Base-by-base conservation (phyloP, 2,797 vertebrate species). In the Sebastes baramenuke region DNA sequence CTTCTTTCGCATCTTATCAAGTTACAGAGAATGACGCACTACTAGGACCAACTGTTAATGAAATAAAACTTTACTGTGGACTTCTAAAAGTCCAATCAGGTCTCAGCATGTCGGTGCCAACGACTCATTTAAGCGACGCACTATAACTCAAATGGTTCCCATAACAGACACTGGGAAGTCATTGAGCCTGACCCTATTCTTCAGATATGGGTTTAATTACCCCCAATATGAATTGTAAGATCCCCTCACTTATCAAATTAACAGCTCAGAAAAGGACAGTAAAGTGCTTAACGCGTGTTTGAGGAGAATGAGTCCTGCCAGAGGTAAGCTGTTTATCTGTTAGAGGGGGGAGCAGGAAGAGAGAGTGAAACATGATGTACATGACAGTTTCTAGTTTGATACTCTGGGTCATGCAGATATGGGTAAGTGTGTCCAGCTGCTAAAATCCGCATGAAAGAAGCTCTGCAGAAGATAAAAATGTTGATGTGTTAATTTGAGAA, bases 241-340 rank as follows among this genome's bases (percentile, higher is more conserved):
- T 91, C 77, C 73, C 75, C 78, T 91, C 89, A 93, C 91, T 94
- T 94, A 94, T 94, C 91, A 94, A 94, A 93, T 94, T 90, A 94
- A 93, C 85, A 80, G 89, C 92, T 91, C 82, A 80, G 87, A 87
- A 92, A 91, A 71, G 83, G 82, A 93, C 88, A 87, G 79, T 72
- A 27, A 87, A 89, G 89, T 87, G 75, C 88, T 94, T 85, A 81
- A 84, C 67, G 56, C 65, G 69, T 58, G 75, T 90, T 90, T 92
- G 79, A 68, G 73, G 6, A 27, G 84, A 84, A 81, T 74, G 79
- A 86, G 88, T 80, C 54, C 14, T 64, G 78, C 55, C 79, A 88
- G 89, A 92, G 88, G 89, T 92, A 88, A 90, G 87, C 87, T 89
- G 88, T 89, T 92, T 90, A 87, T 92, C 89, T 87, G 81, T 72